Base-by-base conservation (phyloP, 2,113 vertebrate genomes). In the Lamprotornis superbus region DNA sequence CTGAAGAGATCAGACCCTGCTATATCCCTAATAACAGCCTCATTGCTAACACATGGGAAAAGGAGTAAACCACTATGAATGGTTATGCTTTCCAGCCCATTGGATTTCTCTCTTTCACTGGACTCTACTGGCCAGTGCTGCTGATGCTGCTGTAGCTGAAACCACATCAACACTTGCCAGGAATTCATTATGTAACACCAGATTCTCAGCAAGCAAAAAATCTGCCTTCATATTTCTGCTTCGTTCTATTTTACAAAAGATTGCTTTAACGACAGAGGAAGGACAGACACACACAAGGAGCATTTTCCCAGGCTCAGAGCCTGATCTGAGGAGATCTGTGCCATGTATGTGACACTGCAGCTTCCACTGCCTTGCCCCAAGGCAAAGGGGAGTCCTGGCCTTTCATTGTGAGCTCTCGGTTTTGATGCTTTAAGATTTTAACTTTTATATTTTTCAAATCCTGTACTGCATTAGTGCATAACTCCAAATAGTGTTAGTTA, bases 311-410 rank as follows among this genome's bases (percentile, higher is more conserved):
- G 79, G 31, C 50, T 74, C 63, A 74, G 61, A 37, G 31, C 39
- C 39, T 22, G 75, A 7, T 10, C 15, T 5, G 11, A 57, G 0
- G 4, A 78, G 46, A 27, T 52, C 50, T 52, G 50, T 28, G 27
- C 50, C 40, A 6, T 30, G 27, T 16, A 1, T 13, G 22, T 40
- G 61, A 59, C 33, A 42, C 47, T 39, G 37, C 74, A 83, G 40
- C 53, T 83, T 60, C 52, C 61, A 6, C 15, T 31, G 7, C 16
- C 55, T 24, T 31, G 35, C 17, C 27, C 39, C 0, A 39, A 39
- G 39, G 39, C 39, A 39, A 0, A 40, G 56, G 46, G 0, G 4
- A 33, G 3, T 39, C 55, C 13, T 0, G 0, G 37, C 20, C 30
- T 55, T 52, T 27, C 30, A 27, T 7, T 6, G 0, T 7, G 0